Conservation (phyloP, 2,888 invertebrate species). For the Eristalinus aeneus region DNA sequence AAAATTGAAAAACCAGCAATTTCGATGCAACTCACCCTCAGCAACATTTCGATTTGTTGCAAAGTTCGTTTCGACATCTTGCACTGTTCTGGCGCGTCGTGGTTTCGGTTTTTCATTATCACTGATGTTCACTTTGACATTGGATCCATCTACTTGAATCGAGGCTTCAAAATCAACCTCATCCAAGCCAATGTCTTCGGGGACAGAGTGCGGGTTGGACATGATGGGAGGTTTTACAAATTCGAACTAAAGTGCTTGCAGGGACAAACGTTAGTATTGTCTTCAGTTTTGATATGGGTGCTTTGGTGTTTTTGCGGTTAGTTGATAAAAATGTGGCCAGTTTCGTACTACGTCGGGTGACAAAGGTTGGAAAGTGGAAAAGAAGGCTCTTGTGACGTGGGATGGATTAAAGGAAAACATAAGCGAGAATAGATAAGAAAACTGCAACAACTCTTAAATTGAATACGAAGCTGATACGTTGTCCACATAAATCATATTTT, state of each 20-base stretch:
- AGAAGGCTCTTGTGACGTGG: neutral
- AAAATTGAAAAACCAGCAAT: too few relatives aligned
- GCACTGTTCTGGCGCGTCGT: neutral
- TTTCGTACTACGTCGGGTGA: neutral
- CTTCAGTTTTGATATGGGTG: neutral
- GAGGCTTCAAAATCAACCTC: neutral
- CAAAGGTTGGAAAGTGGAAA: neutral
- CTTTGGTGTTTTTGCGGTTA: neutral
- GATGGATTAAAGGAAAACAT: neutral
- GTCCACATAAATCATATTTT: neutral
- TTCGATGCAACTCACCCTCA: constrained; percentile 73
- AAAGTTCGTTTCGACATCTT: constrained; percentile 62
- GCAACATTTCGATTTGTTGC: constrained; percentile 78
- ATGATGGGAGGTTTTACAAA: neutral
- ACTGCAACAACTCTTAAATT: neutral
- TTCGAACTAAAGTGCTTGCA: neutral
- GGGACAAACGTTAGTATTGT: neutral
- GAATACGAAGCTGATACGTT: neutral
- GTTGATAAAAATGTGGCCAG: neutral
- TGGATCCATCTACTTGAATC: neutral
- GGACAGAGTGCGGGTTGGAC: neutral
- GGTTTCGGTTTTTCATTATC: neutral
- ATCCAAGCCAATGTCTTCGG: neutral
- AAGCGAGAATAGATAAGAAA: neutral
- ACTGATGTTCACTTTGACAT: neutral